Percentiles rank a stretch among this genome's conserved stretches.
These are phyloP conservation scores for Athrips mouffetella DNA, from an alignment of 2,888 invertebrate species.

Conservation along the genomic window DNA sequence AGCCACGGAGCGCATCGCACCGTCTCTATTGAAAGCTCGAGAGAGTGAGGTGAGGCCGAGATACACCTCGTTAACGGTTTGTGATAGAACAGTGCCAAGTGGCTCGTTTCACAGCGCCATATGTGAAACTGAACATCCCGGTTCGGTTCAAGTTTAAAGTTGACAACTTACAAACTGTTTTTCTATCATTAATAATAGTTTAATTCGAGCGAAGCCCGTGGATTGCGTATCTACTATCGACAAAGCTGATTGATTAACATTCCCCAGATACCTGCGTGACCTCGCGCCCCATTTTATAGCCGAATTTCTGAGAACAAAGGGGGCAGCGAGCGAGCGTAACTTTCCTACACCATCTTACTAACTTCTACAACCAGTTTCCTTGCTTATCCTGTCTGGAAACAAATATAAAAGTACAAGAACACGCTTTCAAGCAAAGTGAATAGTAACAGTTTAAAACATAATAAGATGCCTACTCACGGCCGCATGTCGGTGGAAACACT, in stretches of 20 bases:
- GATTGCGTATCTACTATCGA: background rate
- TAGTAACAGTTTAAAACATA: too few relatives aligned
- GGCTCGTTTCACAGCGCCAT: constrained; percentile 7
- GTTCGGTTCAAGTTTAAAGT: too few relatives aligned
- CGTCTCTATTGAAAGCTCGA: constrained; percentile 9
- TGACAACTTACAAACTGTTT: too few relatives aligned
- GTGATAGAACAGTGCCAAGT: constrained; percentile 7
- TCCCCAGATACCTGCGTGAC: background rate
- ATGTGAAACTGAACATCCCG: too few relatives aligned
- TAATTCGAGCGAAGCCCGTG: background rate
- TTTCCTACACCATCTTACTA: too few relatives aligned
- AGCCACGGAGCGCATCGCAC: background rate
- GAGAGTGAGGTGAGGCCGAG: constrained; percentile 1
- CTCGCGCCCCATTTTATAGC: background rate
- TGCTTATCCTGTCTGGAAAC: too few relatives aligned
- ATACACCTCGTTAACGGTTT: constrained; percentile 10
- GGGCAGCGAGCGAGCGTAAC: background rate
- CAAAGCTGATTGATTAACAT: background rate
- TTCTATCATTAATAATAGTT: too few relatives aligned
- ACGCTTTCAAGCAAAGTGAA: too few relatives aligned
- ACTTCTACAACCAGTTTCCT: too few relatives aligned
- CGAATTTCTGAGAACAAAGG: background rate
- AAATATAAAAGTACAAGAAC: too few relatives aligned
- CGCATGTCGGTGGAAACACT: too few relatives aligned
- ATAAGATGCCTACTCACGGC: too few relatives aligned